These are phyloP conservation scores for Malurus cyaneus DNA, from an alignment of 2,113 vertebrate species.

Conservation along the genomic window DNA sequence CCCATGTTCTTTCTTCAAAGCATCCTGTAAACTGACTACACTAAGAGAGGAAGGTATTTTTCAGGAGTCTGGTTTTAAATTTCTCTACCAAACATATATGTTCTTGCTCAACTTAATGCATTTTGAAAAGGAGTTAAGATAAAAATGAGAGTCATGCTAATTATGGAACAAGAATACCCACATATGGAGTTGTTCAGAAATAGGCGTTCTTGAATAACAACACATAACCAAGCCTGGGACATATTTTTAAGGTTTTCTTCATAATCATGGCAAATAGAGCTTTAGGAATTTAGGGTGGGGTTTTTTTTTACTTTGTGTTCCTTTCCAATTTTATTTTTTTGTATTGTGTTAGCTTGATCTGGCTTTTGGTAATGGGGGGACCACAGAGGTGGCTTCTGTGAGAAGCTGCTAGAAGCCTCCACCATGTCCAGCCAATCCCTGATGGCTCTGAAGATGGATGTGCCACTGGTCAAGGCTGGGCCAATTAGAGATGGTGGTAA, in stretches of 20 bases:
- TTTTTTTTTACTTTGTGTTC: background rate
- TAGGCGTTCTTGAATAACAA: background rate
- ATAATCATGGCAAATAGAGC: background rate
- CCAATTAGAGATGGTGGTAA: background rate
- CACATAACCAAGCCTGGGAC: background rate
- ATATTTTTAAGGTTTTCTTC: background rate
- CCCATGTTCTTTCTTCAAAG: background rate
- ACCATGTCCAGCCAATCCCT: rapidly evolving
- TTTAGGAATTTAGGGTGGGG: background rate
- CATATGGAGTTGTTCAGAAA: background rate
- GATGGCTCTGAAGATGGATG: background rate
- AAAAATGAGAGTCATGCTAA: background rate
- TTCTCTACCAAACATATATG: background rate
- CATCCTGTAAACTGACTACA: background rate
- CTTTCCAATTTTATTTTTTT: background rate
- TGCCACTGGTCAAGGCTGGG: background rate
- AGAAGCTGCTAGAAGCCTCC: background rate
- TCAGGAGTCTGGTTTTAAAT: background rate
- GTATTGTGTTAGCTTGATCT: background rate
- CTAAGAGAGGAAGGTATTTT: background rate
- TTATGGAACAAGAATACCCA: background rate
- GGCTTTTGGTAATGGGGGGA: background rate
- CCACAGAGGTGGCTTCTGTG: background rate
- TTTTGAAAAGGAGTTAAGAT: background rate
- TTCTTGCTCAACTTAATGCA: background rate